Evolutionary conservation across 2,888 invertebrate genomes (phyloP), one percentile per base, ranked within the genome.

Genomic region (Alcis repandata): DNA sequence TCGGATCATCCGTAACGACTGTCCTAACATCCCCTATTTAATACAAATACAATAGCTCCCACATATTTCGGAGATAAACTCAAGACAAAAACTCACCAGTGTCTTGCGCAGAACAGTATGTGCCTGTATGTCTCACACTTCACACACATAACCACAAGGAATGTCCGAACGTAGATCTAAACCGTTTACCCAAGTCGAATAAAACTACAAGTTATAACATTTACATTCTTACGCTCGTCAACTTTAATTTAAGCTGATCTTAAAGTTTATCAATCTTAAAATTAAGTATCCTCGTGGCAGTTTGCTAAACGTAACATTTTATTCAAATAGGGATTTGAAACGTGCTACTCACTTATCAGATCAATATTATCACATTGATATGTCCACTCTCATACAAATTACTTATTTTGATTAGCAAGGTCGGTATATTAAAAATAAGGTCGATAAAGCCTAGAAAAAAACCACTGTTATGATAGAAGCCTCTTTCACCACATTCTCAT

Each of bases 371-470:
- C 17, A 36, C 17, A 15, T 48, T 32, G 32, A 48, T 15, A 46
- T 19, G 19, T 20, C n/a, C 51, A 51, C 13, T 51, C 19, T 51
- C 36, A 51, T 51, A 51, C 13, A 11, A 51, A 51, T 51, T 19
- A 51, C 51, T 51, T 1, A 51, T 36, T 33, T 51, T 19, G 19
- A 51, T 9, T 11, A 11, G 13, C n/a, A 33, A 36, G 49, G 36
- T 20, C 11, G 20, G 8, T 2, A 20, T 22, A 6, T 22, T 32
- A 9, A 15, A 17, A 36, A 15, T 46, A n/a, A 13, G 32, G 17
- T 51, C 8, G 19, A 45, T 59, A 45, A 22, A 27, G 6, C 27
- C n/a, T n/a, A 27, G 6, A 27, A 27, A 27, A 27, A 27, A 27
- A 1, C 9, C 9, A 11, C 36, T 36, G 36, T 9, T 36, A 11